Percentiles rank a stretch among this genome's conserved stretches.
phyloP scores from a whole-genome alignment of 2,888 invertebrate species.

The Resseliella maxima region DNA sequence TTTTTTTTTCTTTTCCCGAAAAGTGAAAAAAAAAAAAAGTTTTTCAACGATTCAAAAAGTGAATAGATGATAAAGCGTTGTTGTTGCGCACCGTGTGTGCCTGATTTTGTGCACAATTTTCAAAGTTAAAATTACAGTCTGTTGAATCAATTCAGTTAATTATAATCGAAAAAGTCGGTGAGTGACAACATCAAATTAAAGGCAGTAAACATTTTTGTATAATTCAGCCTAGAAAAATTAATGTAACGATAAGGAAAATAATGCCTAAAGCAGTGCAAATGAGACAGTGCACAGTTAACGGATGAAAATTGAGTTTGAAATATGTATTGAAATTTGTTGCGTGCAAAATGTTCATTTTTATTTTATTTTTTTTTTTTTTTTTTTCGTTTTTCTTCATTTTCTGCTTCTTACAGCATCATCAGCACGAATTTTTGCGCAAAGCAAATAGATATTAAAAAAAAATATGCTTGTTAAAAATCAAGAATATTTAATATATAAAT shows the following conservation, averaged over 20 bases:
- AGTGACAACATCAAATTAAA: background rate
- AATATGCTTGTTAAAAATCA: background rate
- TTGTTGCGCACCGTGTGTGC: background rate
- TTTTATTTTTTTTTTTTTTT: background rate
- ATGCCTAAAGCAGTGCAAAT: background rate
- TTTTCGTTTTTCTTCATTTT: background rate
- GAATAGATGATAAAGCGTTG: background rate
- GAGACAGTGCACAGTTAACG: background rate
- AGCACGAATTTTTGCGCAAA: background rate
- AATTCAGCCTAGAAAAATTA: too few species aligned
- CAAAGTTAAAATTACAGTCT: background rate
- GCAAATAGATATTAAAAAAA: background rate
- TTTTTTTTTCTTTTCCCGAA: background rate
- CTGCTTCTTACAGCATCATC: background rate
- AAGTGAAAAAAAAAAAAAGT: background rate
- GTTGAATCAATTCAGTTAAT: conserved; percentile 27
- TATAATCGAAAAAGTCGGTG: conserved; percentile 29
- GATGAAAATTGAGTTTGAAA: background rate
- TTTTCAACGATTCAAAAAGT: background rate
- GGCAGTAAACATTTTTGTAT: too few species aligned
- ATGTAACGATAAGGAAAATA: background rate
- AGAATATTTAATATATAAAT: background rate
- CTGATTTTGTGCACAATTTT: background rate
- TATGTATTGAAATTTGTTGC: conserved; percentile 1
- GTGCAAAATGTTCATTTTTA: background rate